Evolutionary conservation across 2,113 vertebrate genomes (phyloP).

Genomic region (Myodes glareolus): DNA sequence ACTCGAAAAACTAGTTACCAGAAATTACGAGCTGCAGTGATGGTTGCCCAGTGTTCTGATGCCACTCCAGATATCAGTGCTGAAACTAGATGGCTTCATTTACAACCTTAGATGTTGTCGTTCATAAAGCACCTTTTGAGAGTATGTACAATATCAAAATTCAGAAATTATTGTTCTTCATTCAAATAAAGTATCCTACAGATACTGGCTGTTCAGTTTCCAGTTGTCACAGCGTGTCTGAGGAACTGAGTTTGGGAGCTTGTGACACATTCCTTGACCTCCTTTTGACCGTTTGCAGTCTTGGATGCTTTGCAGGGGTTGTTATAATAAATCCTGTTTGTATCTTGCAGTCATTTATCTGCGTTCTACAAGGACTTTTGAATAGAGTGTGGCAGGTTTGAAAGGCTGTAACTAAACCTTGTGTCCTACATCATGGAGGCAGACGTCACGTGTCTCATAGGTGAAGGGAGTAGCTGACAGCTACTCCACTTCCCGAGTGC

Average conservation of each 20-base stretch:
- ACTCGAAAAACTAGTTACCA: neutral
- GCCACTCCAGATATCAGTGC: conserved; percentile 17
- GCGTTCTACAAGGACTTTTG: conserved; percentile 56
- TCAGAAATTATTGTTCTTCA: neutral
- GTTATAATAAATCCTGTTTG: conserved; percentile 54
- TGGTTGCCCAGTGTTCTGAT: neutral
- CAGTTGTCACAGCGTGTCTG: neutral
- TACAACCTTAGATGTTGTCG: conserved; percentile 44
- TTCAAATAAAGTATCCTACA: neutral
- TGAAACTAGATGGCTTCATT: conserved; percentile 3
- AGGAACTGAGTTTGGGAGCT: conserved; percentile 21
- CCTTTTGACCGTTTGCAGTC: conserved; percentile 27
- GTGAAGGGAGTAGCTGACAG: neutral
- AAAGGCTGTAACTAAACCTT: conserved; percentile 49
- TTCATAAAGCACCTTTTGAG: conserved; percentile 9
- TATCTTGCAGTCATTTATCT: conserved; percentile 56
- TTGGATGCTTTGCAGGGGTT: conserved; percentile 29
- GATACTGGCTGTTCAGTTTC: neutral
- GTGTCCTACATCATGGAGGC: neutral
- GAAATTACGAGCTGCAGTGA: neutral
- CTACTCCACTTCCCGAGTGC: neutral
- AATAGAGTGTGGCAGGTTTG: conserved; percentile 63
- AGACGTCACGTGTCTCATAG: neutral
- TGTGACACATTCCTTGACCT: neutral
- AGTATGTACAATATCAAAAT: conserved; percentile 29